Evolutionary conservation across 2,797 vertebrate genomes (phyloP).

Genomic region (Philypnodon macrostomus): DNA sequence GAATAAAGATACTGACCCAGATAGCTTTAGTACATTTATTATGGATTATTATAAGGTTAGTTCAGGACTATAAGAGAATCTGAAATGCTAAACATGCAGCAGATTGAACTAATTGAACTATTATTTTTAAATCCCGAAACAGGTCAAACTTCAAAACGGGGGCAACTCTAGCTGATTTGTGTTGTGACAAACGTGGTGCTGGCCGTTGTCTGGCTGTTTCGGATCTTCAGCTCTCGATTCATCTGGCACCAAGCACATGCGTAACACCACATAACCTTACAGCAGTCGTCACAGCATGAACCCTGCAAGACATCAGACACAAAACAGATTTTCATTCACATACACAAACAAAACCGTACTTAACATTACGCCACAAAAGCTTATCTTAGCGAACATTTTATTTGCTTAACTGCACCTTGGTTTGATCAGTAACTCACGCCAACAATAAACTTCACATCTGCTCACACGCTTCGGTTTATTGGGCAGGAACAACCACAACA

Average conservation of each 20-base stretch:
- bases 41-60: no score
- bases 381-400: no score
- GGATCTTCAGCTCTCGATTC: constrained; percentile 66
- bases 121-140: no score
- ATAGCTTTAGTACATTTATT: no score
- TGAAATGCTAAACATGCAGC: no score
- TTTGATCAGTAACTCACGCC: background rate
- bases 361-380: no score
- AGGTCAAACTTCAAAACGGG: no score
- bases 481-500: background rate
- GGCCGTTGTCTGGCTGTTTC: accelerated
- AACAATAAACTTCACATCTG: background rate
- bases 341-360: background rate
- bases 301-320: constrained; percentile 48
- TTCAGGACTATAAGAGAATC: no score
- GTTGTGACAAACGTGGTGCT: constrained; percentile 42
- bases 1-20: no score
- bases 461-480: background rate
- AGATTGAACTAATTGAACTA: no score
- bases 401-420: no score
- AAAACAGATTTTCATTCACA: background rate
- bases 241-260: constrained; percentile 70
- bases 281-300: constrained; percentile 66
- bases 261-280: constrained; percentile 54
- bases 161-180: constrained; percentile 25